Percentiles rank a stretch among this genome's conserved stretches.
phyloP scores from a whole-genome alignment of 1,140 invertebrate genomes.

The Heliconius eleuchia region DNA sequence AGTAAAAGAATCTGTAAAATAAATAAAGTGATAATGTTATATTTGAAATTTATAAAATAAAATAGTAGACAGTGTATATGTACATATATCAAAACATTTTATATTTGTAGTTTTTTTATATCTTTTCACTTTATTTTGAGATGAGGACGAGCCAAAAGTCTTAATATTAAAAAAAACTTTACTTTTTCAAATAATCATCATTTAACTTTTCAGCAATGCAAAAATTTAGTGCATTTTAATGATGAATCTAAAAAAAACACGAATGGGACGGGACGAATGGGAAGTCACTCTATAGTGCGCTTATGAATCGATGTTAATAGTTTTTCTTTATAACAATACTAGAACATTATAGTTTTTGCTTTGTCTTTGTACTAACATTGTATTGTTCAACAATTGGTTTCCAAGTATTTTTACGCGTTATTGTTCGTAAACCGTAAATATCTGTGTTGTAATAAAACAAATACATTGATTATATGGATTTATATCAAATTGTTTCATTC shows the following conservation, averaged over 20 bases:
- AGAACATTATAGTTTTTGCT: neutral
- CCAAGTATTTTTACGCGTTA: slow-evolving; percentile 1
- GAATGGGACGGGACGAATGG: neutral
- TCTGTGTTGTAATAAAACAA: neutral
- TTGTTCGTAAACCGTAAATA: slow-evolving; percentile 1
- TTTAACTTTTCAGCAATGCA: neutral
- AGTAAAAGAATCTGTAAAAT: slow-evolving; percentile 83
- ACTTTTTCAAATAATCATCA: neutral
- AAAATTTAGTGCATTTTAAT: neutral
- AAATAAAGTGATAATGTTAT: neutral
- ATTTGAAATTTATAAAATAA: too few relatives aligned
- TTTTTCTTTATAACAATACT: slow-evolving; percentile 3
- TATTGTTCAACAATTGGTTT: slow-evolving; percentile 14
- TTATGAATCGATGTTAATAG: slow-evolving; percentile 3
- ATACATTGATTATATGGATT: too few relatives aligned
- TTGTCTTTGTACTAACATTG: slow-evolving; percentile 1
- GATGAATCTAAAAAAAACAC: neutral
- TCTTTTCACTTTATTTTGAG: too few relatives aligned
- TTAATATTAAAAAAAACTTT: too few relatives aligned
- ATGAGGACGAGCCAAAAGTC: too few relatives aligned
- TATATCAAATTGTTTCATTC: too few relatives aligned
- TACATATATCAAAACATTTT: too few relatives aligned
- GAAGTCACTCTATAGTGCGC: neutral
- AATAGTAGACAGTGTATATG: too few relatives aligned
- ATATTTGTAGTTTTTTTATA: too few relatives aligned